A percentile compares a stretch with the other conserved stretches of the same genome.
Conservation (phyloP, 1,140 invertebrate genomes). For the Drosophila gunungcola region DNA sequence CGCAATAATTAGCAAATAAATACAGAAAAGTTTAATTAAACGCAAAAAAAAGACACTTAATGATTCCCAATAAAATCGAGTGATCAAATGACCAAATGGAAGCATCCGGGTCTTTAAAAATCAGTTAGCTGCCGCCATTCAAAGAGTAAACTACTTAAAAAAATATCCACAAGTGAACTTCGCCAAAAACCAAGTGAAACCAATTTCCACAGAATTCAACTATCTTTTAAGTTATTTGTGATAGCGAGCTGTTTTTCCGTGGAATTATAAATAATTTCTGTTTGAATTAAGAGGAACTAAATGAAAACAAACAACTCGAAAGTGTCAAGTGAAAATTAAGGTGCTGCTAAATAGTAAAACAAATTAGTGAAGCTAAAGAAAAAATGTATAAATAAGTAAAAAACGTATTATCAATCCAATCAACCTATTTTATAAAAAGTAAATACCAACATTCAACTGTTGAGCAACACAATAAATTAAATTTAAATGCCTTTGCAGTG, state of each 20-base stretch:
- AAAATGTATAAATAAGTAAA: no score
- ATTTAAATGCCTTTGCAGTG: no score
- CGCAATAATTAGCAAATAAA: constrained; percentile 46
- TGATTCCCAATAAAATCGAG: constrained; percentile 23
- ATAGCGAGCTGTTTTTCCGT: background rate
- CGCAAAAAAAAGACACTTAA: constrained; percentile 7
- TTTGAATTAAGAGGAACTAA: background rate
- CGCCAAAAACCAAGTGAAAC: constrained; percentile 5
- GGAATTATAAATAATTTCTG: background rate
- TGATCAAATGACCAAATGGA: constrained; percentile 1
- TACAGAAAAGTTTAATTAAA: constrained; percentile 24
- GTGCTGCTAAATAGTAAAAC: background rate
- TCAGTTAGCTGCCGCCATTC: constrained; percentile 11
- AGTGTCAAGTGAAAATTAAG: background rate
- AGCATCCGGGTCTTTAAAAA: constrained; percentile 13
- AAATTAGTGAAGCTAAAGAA: no score
- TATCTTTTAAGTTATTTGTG: constrained; percentile 2
- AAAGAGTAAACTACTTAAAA: constrained; percentile 19
- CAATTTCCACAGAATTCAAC: constrained; percentile 12
- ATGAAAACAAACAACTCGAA: background rate
- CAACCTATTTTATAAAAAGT: no score
- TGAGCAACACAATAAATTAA: no score
- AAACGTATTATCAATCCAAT: no score
- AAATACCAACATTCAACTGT: no score
- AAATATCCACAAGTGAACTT: constrained; percentile 5